phyloP scores from a whole-genome alignment of 2,113 vertebrate genomes.

The Speoplatyrhinus poulsoni region DNA sequence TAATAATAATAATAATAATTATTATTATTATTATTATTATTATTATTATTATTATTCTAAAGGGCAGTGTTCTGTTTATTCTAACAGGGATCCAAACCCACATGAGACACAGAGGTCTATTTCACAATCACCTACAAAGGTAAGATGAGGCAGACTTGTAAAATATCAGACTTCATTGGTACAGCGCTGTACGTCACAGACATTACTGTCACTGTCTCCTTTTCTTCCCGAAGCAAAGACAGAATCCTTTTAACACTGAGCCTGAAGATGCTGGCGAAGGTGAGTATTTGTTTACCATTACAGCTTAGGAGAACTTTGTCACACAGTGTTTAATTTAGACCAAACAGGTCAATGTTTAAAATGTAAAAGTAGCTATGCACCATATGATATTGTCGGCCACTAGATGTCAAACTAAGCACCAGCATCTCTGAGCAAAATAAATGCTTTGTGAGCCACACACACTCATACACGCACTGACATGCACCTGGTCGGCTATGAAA shows the following conservation, averaged over 20 bases:
- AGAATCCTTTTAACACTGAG: constrained; percentile 86
- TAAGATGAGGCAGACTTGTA: constrained; percentile 24
- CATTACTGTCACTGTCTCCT: neutral
- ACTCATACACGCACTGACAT: no score
- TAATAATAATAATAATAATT: no score
- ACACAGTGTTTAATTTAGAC: no score
- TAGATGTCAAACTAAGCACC: no score
- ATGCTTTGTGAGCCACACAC: no score
- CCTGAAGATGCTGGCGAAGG: constrained; percentile 50
- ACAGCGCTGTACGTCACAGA: neutral
- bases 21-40: no score
- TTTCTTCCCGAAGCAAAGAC: constrained; percentile 76
- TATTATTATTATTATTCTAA: neutral
- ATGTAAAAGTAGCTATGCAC: no score
- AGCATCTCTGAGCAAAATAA: no score
- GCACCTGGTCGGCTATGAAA: no score
- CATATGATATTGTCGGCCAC: no score
- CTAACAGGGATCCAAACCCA: constrained; percentile 20
- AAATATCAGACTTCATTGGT: neutral
- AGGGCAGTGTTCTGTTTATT: neutral
- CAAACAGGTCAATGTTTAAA: no score
- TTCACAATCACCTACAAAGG: constrained; percentile 56
- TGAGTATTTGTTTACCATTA: constrained; percentile 32
- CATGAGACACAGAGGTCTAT: constrained; percentile 1
- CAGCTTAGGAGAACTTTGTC: neutral